Conservation (phyloP, 1,140 invertebrate genomes). For the Drosophila azteca region DNA sequence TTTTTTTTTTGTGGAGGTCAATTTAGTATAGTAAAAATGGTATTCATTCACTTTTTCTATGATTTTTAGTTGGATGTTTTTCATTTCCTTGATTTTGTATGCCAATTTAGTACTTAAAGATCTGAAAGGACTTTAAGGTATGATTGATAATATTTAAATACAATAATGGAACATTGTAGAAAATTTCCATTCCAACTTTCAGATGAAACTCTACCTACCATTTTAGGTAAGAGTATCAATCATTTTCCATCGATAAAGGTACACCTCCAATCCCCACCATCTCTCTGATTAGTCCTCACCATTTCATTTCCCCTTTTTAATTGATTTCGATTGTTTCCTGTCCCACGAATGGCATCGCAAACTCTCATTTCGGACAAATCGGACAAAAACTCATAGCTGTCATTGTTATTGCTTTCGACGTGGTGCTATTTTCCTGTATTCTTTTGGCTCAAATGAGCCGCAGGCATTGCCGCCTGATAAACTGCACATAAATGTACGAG, state of each 20-base stretch:
- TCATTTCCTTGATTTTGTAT: not conserved
- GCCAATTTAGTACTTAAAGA: too few species aligned
- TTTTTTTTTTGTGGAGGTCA: slow-evolving; percentile 2
- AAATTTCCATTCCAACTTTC: not conserved
- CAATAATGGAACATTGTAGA: too few species aligned
- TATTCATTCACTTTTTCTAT: too few species aligned
- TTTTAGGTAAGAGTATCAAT: not conserved
- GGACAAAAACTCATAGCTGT: slow-evolving; percentile 55
- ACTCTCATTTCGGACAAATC: slow-evolving; percentile 8
- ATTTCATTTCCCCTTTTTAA: slow-evolving; percentile 18
- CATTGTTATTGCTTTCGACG: slow-evolving; percentile 52
- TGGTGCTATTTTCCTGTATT: slow-evolving; percentile 50
- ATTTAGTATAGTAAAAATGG: slow-evolving; percentile 12
- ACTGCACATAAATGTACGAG: slow-evolving; percentile 32
- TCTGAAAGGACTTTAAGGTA: too few species aligned
- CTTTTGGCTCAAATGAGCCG: slow-evolving; percentile 52
- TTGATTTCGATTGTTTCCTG: slow-evolving; percentile 26
- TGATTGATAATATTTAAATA: too few species aligned
- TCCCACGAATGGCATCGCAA: not conserved
- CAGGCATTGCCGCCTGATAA: slow-evolving; percentile 42
- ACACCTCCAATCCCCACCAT: not conserved
- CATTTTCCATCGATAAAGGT: not conserved
- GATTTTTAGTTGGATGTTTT: too few species aligned
- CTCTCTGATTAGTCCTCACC: slow-evolving; percentile 27
- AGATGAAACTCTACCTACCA: not conserved